phyloP scores from a whole-genome alignment of 2,113 vertebrate species.

The human region DNA sequence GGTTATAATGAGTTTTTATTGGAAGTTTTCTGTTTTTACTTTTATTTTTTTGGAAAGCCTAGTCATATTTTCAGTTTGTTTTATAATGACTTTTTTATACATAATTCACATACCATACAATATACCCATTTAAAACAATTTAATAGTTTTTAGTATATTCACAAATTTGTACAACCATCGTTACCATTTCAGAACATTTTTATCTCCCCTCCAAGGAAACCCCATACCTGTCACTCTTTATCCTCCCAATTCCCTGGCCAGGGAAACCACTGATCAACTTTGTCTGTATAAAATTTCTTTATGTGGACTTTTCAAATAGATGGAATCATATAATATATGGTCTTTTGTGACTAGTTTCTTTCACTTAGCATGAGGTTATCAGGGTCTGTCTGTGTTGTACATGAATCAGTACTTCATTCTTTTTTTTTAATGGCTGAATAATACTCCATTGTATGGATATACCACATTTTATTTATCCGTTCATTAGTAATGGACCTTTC shows the following conservation, averaged over 20 bases:
- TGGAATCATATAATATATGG: not conserved
- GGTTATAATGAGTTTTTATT: not conserved
- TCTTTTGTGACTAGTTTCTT: not conserved
- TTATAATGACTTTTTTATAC: not conserved
- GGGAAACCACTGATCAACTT: not conserved
- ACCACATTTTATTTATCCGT: not conserved
- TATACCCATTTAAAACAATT: not conserved
- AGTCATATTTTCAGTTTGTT: not conserved
- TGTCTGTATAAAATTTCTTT: not conserved
- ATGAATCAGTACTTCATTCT: not conserved
- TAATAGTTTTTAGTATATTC: constrained; percentile 8
- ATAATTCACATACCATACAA: not conserved
- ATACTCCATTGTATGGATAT: not conserved
- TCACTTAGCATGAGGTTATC: not conserved
- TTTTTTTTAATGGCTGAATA: not conserved
- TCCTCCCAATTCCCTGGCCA: not conserved
- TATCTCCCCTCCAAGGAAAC: not conserved
- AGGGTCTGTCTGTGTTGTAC: not conserved
- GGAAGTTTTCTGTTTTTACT: not conserved
- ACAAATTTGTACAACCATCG: not conserved
- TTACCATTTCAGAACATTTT: not conserved
- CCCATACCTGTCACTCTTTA: not conserved
- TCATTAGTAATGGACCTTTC: not conserved
- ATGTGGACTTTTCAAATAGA: not conserved
- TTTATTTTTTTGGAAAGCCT: not conserved